These are phyloP conservation scores for Polyommatus iphigenia DNA, from an alignment of 2,888 invertebrate genomes.

Conservation along the genomic window DNA sequence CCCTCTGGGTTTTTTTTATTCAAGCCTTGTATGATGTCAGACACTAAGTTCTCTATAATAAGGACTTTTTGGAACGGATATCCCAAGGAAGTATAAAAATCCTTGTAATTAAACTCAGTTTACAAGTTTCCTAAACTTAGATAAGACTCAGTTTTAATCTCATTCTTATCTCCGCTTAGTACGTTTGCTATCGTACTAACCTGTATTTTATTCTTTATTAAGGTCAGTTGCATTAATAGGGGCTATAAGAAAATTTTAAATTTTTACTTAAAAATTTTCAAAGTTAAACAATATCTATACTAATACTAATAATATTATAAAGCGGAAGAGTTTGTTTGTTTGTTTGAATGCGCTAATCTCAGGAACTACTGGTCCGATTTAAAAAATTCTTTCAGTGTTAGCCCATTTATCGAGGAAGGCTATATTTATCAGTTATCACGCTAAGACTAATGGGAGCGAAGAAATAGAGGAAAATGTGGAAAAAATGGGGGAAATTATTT, in stretches of 20 bases:
- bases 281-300: too few relatives aligned
- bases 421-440: too few relatives aligned
- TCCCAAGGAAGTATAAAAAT: background rate
- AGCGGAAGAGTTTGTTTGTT: too few relatives aligned
- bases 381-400: too few relatives aligned
- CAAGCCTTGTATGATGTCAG: background rate
- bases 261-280: background rate
- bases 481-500: too few relatives aligned
- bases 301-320: too few relatives aligned
- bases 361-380: too few relatives aligned
- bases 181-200: background rate
- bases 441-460: too few relatives aligned
- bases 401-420: too few relatives aligned
- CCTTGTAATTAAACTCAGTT: background rate
- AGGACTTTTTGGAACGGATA: background rate
- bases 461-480: too few relatives aligned
- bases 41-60: background rate
- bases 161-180: background rate
- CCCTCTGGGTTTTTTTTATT: background rate
- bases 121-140: slow-evolving; percentile 2
- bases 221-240: background rate
- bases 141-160: slow-evolving; percentile 2
- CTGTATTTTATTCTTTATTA: background rate
- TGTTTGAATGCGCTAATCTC: too few relatives aligned
- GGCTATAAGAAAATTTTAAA: background rate